Evolutionary conservation across 2,797 vertebrate species (phyloP), one percentile per base, ranked within the genome.

Genomic region (Spheniscus humboldti): DNA sequence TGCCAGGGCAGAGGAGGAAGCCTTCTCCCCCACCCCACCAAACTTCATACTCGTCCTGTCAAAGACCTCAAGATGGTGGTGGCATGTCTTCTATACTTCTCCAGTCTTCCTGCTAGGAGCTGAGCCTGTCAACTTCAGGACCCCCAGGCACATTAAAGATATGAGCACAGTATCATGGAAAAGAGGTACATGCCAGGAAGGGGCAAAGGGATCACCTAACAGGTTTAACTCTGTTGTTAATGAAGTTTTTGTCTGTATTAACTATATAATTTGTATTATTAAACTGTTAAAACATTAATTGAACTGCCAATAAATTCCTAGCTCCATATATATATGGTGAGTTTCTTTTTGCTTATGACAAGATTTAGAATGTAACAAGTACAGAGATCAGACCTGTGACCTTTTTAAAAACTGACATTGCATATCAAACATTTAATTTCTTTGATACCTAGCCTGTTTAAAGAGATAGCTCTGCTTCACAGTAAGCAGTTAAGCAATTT

Each of bases 91-190:
- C 14, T 4, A 7, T 16, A 22, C 10, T 48, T 64, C 24, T 57
- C 19, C 2, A 2, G 18, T 63, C 10, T 27, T 68, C 16, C 20
- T 82, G 45, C 5, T 28, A 55, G 37, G 31, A 91, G 18, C 3
- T 62, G 55, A 64, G 5, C 25, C 52, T 28, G 4, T 25, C 30
- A 69, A 3, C 14, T 53, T 81, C n/a, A 86, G 31, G 37, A 56
- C 4, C 10, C 6, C 8, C 13, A 30, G 10, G 28, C 15, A 20
- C 13, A 35, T 59, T 20, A 0, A 0, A 55, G 50, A 7, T 43
- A 39, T 9, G 23, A 48, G 5, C 10, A 48, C 13, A 39, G 18
- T n/a, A 7, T 7, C 10, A 18, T 2, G 6, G 28, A 76, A 73
- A 88, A 80, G 13, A 47, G 22, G 10, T 30, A 31, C 24, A 52